Evolutionary conservation across 2,888 invertebrate species (phyloP).

Genomic region (Tipula vernalis): DNA sequence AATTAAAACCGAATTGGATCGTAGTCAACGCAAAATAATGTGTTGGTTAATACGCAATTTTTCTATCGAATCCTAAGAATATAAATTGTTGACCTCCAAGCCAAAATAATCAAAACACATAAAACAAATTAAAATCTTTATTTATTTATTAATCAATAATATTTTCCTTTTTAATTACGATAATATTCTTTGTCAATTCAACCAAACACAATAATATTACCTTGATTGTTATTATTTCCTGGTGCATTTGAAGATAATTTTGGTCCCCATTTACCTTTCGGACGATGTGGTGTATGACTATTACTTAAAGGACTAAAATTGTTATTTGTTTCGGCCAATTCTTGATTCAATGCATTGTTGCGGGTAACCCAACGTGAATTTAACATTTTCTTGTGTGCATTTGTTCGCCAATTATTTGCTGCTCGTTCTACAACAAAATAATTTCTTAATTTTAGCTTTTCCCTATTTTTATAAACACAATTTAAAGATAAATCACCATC

Average conservation of each 20-base stretch:
- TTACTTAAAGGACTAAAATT: neutral
- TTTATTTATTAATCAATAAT: neutral
- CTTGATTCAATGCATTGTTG: neutral
- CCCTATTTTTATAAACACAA: neutral
- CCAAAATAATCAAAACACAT: neutral
- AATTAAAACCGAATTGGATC: neutral
- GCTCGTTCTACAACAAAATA: neutral
- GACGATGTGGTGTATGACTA: neutral
- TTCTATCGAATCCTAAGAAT: too few species aligned
- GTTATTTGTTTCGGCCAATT: neutral
- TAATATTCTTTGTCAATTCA: neutral
- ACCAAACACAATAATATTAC: constrained; percentile 7
- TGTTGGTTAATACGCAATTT: neutral
- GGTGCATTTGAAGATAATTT: neutral
- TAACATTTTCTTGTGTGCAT: neutral
- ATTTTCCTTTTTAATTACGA: neutral
- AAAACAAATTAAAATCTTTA: neutral
- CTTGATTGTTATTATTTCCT: constrained; percentile 9
- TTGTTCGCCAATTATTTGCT: neutral
- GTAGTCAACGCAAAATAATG: neutral
- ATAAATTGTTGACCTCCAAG: neutral
- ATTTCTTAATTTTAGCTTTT: neutral
- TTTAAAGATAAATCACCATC: neutral
- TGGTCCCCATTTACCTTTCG: constrained; percentile 5
- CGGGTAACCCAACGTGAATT: neutral